Evolutionary conservation across 1,140 invertebrate species (phyloP).

Genomic region (Heliconius eleuchia): DNA sequence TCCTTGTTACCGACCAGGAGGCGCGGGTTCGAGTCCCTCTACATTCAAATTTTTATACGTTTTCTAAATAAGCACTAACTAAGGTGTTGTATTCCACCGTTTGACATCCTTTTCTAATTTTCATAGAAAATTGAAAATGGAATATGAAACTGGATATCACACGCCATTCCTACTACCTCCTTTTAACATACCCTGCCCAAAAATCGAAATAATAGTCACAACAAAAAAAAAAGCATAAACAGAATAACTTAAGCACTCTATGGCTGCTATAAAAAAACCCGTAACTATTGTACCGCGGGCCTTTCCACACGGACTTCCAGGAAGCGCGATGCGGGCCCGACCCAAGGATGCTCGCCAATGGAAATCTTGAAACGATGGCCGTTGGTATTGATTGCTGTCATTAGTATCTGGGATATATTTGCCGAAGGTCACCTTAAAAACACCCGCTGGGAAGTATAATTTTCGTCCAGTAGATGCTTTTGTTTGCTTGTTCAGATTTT

Average conservation of each 20-base stretch:
- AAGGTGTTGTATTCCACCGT: too few relatives aligned
- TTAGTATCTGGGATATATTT: neutral
- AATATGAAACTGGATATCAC: too few relatives aligned
- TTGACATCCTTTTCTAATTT: too few relatives aligned
- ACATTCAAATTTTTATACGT: too few relatives aligned
- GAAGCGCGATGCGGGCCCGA: slow-evolving; percentile 58
- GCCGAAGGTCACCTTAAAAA: neutral
- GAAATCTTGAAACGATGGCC: neutral
- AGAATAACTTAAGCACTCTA: neutral
- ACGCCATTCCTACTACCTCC: neutral
- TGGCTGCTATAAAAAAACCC: neutral
- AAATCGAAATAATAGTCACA: neutral
- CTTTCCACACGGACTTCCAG: slow-evolving; percentile 51
- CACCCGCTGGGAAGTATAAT: neutral
- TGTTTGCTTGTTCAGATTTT: slow-evolving; percentile 2
- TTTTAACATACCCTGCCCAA: neutral
- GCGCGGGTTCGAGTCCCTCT: too few relatives aligned
- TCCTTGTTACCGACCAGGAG: too few relatives aligned
- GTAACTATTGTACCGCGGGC: slow-evolving; percentile 17
- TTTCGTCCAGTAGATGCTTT: neutral
- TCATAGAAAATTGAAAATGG: too few relatives aligned
- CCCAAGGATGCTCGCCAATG: neutral
- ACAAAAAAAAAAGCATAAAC: neutral
- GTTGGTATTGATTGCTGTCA: slow-evolving; percentile 24
- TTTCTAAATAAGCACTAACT: too few relatives aligned